Evolutionary conservation across 2,888 invertebrate species (phyloP), one percentile per base, ranked within the genome.

Genomic region (Cetonia aurata): DNA sequence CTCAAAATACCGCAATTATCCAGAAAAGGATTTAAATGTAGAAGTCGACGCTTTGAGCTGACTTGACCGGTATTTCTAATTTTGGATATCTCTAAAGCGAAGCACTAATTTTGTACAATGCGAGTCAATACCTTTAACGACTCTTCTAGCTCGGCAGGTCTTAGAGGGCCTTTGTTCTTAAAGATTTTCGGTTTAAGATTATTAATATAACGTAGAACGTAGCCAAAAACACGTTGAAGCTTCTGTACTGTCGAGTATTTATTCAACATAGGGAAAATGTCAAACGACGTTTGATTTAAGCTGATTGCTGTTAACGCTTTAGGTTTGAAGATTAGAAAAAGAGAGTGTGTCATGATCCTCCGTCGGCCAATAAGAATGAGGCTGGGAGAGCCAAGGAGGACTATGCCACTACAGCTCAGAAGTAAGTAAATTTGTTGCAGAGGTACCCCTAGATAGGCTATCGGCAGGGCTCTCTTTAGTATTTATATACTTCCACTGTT

Each of bases 361-460:
- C 6, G 48, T 48, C 2, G 48, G 13, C 48, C n/a, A 48, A 48
- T n/a, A 17, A 48, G 12, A 6, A 48, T 48, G 48, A 48, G 13
- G 46, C 13, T n/a, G 12, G 60, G 48, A n/a, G 8, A 15, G 48
- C 17, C 37, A 37, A 37, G 37, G 10, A 15, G 48, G 70, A 15
- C 72, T 62, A n/a, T 67, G 55, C 60, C 70, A 72, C 72, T 67
- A 67, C 42, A 72, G 53, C 37, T 52, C 48, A 10, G 17, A 25
- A 9, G 44, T 50, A 33, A 17, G 42, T 42, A 71, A 33, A 13
- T 60, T n/a, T 25, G 17, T 42, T 37, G 70, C 56, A 6, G 31
- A 48, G 6, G n/a, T 41, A 8, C 70, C 72, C 57, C 62, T 37
- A n/a, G 13, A 1, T 10, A 10, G 17, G n/a, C 6, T 1, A 17